phyloP scores from a whole-genome alignment of 2,888 invertebrate species.

The Myathropa florea region DNA sequence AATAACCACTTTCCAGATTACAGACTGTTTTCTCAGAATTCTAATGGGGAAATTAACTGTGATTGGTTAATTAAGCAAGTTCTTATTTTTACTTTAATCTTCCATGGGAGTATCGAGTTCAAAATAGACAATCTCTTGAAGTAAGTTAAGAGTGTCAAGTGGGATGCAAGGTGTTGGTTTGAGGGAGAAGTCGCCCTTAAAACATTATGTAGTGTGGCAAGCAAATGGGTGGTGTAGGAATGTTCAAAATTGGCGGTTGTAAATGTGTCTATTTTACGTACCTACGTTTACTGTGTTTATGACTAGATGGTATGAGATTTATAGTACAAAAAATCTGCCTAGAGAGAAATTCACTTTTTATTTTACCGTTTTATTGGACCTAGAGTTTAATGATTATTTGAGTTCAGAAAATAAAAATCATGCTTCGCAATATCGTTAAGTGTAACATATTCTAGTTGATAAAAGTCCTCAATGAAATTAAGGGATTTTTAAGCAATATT shows the following conservation, averaged over 20 bases:
- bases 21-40: not conserved
- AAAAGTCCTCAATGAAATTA: too few species aligned
- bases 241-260: not conserved
- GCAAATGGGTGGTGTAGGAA: not conserved
- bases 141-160: not conserved
- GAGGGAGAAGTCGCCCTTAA: not conserved
- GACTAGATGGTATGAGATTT: not conserved
- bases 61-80: conserved; percentile 1
- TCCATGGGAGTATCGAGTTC: not conserved
- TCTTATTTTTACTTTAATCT: not conserved
- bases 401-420: not conserved
- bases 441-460: too few species aligned
- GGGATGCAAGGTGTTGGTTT: not conserved
- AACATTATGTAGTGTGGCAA: not conserved
- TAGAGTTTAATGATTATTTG: not conserved
- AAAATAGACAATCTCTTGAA: not conserved
- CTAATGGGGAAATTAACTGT: not conserved
- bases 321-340: not conserved
- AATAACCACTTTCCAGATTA: not conserved
- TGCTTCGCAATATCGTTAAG: not conserved
- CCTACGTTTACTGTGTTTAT: not conserved
- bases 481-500: too few species aligned
- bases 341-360: not conserved
- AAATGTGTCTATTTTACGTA: not conserved
- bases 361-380: not conserved